Evolutionary conservation across 2,797 vertebrate species (phyloP).

Genomic region (Pagetopsis macropterus): DNA sequence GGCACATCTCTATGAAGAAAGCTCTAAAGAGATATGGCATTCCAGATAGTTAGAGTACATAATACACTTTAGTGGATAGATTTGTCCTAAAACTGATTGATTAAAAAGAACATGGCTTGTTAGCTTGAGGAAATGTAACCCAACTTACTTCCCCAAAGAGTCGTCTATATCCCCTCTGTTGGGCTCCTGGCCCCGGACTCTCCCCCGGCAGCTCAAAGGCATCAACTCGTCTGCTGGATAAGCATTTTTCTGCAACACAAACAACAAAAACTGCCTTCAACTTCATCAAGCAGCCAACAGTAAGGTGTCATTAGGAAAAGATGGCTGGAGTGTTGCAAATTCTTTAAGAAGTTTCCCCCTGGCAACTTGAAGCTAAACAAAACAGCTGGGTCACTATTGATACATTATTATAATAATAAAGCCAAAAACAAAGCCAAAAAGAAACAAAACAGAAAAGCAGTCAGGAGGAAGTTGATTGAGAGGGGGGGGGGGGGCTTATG

Average conservation of each 20-base stretch:
- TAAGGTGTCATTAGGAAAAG: neutral
- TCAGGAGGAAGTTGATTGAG: too few relatives aligned
- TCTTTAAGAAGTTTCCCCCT: neutral
- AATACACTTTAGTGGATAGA: neutral
- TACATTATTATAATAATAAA: neutral
- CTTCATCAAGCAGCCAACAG: neutral
- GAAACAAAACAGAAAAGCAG: too few relatives aligned
- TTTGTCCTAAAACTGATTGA: conserved; percentile 8
- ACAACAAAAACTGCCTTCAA: conserved; percentile 4
- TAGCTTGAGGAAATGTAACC: neutral
- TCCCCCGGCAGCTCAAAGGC: conserved; percentile 86
- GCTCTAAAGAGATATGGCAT: neutral
- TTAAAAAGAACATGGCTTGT: neutral
- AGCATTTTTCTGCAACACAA: conserved; percentile 83
- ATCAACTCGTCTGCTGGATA: conserved; percentile 89
- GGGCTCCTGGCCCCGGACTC: conserved; percentile 86
- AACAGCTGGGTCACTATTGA: neutral
- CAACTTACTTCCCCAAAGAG: conserved; percentile 85
- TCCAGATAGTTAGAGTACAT: neutral
- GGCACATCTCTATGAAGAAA: neutral
- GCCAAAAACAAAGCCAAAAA: too few relatives aligned
- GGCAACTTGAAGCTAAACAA: neutral
- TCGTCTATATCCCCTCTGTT: conserved; percentile 88
- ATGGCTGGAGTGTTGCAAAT: neutral
- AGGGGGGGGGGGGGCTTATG: too few relatives aligned